Conservation (phyloP, 2,888 invertebrate species). For the Philhelius pedissequus region DNA sequence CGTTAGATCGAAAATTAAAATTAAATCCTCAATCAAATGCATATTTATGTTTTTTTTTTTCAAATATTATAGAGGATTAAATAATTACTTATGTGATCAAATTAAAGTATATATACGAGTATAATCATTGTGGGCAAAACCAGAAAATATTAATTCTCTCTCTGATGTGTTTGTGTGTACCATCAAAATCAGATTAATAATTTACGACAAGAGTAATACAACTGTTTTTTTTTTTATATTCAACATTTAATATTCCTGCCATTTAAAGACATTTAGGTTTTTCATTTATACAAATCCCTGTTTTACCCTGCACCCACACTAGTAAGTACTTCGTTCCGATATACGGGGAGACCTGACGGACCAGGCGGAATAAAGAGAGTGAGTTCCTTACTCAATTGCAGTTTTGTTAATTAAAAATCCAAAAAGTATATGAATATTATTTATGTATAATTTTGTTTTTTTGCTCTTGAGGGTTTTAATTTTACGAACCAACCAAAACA, state of each 20-base stretch:
- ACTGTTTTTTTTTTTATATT: not conserved
- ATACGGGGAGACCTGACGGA: not conserved
- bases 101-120: not conserved
- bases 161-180: not conserved
- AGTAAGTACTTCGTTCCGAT: not conserved
- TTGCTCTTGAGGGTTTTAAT: constrained; percentile 43
- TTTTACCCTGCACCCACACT: not conserved
- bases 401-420: constrained; percentile 57
- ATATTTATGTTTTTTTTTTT: not conserved
- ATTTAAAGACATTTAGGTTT: not conserved
- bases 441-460: not conserved
- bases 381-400: not conserved
- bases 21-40: not conserved
- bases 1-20: not conserved
- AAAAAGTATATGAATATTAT: constrained; percentile 57
- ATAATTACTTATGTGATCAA: not conserved
- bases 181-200: constrained; percentile 46
- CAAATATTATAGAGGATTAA: not conserved
- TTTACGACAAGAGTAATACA: not conserved
- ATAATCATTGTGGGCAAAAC: not conserved
- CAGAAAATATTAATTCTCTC: not conserved
- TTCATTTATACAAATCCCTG: not conserved
- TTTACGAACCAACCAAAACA: not conserved
- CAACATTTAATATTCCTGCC: not conserved
- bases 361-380: not conserved